Conservation (phyloP, 2,888 invertebrate species). For the Eustalomyia histrio region DNA sequence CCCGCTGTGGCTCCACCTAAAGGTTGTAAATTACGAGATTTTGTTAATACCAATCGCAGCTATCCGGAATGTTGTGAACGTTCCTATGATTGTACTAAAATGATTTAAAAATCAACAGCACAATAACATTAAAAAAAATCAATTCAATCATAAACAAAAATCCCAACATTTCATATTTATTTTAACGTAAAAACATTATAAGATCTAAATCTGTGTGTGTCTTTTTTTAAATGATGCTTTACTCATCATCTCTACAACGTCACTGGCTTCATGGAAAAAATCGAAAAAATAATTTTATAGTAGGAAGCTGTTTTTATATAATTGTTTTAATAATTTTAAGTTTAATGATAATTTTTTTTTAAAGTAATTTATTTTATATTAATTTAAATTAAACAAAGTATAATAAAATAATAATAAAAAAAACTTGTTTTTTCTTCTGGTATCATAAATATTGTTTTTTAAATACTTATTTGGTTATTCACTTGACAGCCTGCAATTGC, state of each 20-base stretch:
- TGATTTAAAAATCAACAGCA: slow-evolving; percentile 63
- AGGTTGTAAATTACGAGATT: slow-evolving; percentile 75
- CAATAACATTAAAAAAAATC: not conserved
- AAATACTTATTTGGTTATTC: slow-evolving; percentile 22
- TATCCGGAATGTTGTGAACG: slow-evolving; percentile 75
- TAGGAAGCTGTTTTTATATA: slow-evolving; percentile 50
- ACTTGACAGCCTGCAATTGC: slow-evolving; percentile 2
- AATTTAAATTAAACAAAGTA: slow-evolving; percentile 43
- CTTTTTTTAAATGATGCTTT: slow-evolving; percentile 1
- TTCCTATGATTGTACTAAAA: slow-evolving; percentile 70
- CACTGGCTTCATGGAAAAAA: not conserved
- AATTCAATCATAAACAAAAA: slow-evolving; percentile 18
- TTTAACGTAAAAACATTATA: not conserved
- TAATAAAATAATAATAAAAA: slow-evolving; percentile 11
- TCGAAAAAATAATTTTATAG: not conserved
- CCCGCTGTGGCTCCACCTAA: slow-evolving; percentile 72
- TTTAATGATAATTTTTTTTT: slow-evolving; percentile 49
- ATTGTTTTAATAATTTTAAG: slow-evolving; percentile 51
- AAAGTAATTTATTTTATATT: slow-evolving; percentile 44
- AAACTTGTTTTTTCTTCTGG: slow-evolving; percentile 30
- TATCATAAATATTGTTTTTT: not conserved
- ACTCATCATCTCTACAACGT: not conserved
- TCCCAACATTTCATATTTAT: not conserved
- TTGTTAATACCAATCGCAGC: slow-evolving; percentile 72
- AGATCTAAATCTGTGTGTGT: slow-evolving; percentile 36